Percentiles rank a stretch among this genome's conserved stretches.
These are phyloP conservation scores for Drosophila parabipectinata DNA, from an alignment of 1,140 invertebrate species.

Conservation along the genomic window DNA sequence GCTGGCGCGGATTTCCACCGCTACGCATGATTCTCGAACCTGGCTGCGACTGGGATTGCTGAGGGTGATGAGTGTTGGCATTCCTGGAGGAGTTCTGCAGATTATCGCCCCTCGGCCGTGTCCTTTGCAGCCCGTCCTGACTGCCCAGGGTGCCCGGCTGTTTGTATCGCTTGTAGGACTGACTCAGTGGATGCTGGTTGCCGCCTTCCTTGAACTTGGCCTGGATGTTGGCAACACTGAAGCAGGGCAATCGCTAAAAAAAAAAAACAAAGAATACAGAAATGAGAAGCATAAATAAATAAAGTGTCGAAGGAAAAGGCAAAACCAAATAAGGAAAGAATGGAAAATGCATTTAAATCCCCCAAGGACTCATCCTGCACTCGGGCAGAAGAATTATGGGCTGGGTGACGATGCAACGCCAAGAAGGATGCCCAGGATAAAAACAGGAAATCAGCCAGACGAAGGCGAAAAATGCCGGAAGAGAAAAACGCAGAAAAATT, in stretches of 20 bases:
- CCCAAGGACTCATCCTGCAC: background rate
- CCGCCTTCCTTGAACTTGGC: slow-evolving; percentile 63
- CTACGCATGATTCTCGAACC: slow-evolving; percentile 15
- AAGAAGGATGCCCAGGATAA: background rate
- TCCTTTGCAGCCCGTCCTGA: slow-evolving; percentile 18
- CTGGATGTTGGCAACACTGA: slow-evolving; percentile 66
- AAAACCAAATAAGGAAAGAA: background rate
- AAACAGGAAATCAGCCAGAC: background rate
- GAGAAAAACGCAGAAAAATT: background rate
- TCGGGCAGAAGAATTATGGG: slow-evolving; percentile 2
- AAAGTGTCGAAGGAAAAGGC: background rate
- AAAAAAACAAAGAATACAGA: background rate
- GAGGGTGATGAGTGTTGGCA: background rate
- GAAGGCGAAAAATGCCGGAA: background rate
- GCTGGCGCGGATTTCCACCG: slow-evolving; percentile 34
- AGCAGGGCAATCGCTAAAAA: slow-evolving; percentile 69
- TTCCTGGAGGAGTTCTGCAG: background rate
- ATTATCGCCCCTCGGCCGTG: background rate
- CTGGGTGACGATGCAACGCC: background rate
- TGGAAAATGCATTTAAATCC: background rate
- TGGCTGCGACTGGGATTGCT: slow-evolving; percentile 9
- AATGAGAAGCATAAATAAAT: background rate
- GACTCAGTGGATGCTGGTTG: slow-evolving; percentile 23
- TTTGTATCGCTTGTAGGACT: slow-evolving; percentile 73
- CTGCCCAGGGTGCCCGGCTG: slow-evolving; percentile 31